Conservation (phyloP, 1,140 invertebrate genomes). For the Platorchestia sp. region DNA sequence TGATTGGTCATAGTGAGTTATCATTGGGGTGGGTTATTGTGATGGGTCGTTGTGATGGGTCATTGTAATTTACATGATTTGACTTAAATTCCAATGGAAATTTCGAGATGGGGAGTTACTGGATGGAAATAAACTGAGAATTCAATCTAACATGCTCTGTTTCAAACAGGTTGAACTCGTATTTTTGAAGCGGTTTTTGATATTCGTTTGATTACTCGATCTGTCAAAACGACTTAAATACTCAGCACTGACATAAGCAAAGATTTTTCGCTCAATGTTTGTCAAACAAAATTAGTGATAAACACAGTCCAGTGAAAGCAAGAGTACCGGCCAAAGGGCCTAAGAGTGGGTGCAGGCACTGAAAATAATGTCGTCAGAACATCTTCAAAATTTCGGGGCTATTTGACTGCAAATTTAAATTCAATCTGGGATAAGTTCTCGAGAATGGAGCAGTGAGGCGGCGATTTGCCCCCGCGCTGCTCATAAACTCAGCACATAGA, state of each 20-base stretch:
- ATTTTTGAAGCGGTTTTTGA: neutral
- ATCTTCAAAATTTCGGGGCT: neutral
- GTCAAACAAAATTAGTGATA: neutral
- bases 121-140: neutral
- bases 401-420: neutral
- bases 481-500: neutral
- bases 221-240: no score
- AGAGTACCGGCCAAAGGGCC: no score
- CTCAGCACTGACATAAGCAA: neutral
- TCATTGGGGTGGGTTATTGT: no score
- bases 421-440: neutral
- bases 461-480: neutral
- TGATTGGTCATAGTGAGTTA: no score
- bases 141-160: neutral
- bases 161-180: no score
- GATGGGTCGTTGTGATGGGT: no score
- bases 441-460: neutral
- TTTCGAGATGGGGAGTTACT: neutral
- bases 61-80: no score
- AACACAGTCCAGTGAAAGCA: neutral
- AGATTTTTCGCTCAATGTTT: neutral
- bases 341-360: neutral
- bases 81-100: no score
- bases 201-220: no score
- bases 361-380: neutral